Evolutionary conservation across 2,113 vertebrate species (phyloP).

Genomic region (Oreochromis spilurus): DNA sequence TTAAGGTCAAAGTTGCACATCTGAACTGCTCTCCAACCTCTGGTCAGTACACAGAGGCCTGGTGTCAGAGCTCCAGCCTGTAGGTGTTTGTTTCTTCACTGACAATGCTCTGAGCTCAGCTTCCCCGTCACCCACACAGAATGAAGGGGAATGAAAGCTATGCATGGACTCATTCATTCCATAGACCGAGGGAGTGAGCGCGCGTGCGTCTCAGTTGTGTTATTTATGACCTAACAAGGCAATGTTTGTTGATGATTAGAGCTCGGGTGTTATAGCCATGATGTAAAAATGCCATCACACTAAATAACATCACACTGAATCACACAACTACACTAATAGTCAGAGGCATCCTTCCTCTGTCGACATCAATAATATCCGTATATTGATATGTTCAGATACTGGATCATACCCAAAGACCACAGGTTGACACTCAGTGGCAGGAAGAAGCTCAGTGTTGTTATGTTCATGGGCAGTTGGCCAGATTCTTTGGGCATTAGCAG

Average conservation of each 20-base stretch:
- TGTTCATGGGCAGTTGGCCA: constrained; percentile 21
- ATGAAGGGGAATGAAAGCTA: constrained; percentile 50
- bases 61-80: constrained; percentile 36
- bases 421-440: not conserved
- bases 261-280: not conserved
- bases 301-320: constrained; percentile 39
- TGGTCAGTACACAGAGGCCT: constrained; percentile 9
- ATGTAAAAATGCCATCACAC: not conserved
- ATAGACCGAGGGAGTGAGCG: constrained; percentile 9
- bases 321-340: not conserved
- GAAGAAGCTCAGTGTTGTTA: constrained; percentile 23
- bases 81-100: constrained; percentile 64
- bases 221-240: constrained; percentile 42
- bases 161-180: constrained; percentile 54
- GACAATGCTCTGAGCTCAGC: constrained; percentile 32
- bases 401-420: not conserved
- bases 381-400: not conserved
- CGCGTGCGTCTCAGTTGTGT: not conserved
- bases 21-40: not conserved
- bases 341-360: not conserved
- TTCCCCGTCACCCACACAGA: constrained; percentile 45
- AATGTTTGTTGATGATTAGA: constrained; percentile 34
- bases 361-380: not conserved
- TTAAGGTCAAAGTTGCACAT: not conserved
- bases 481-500: constrained; percentile 32